phyloP scores from a whole-genome alignment of 2,113 vertebrate genomes.

The Psettodes erumei region DNA sequence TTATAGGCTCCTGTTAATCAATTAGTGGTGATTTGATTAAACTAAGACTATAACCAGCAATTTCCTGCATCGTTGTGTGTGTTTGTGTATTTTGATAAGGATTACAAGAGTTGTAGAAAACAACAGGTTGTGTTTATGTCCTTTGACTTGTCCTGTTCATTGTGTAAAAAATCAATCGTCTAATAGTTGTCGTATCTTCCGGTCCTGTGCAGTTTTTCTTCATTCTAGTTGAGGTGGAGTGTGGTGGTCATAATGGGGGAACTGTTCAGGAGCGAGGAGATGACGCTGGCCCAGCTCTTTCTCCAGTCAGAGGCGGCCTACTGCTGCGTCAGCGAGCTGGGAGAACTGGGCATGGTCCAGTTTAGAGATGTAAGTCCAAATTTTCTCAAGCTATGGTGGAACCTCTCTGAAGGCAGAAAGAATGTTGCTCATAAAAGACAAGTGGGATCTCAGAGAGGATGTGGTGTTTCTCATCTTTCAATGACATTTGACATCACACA shows the following conservation, averaged over 20 bases:
- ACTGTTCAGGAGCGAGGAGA: constrained; percentile 95
- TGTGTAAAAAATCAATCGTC: too few species aligned
- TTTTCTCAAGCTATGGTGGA: neutral
- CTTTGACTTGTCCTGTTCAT: too few species aligned
- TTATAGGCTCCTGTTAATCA: neutral
- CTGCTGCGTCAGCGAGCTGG: constrained; percentile 95
- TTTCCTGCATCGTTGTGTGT: neutral
- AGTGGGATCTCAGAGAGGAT: neutral
- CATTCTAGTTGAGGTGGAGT: neutral
- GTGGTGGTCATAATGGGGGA: constrained; percentile 87
- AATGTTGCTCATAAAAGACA: too few species aligned
- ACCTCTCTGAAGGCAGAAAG: neutral
- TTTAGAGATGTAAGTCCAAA: constrained; percentile 91
- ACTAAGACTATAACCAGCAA: neutral
- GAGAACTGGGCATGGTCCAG: constrained; percentile 96
- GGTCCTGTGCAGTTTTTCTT: constrained; percentile 12
- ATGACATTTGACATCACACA: neutral
- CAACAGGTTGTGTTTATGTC: too few species aligned
- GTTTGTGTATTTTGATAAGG: too few species aligned
- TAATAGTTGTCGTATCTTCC: neutral
- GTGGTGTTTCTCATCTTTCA: neutral
- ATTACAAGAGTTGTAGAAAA: too few species aligned
- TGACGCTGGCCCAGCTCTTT: constrained; percentile 95
- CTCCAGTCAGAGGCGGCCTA: constrained; percentile 96
- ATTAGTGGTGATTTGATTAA: neutral